Evolutionary conservation across 2,888 invertebrate genomes (phyloP), one percentile per base, ranked within the genome.

Genomic region (Latheticus oryzae): DNA sequence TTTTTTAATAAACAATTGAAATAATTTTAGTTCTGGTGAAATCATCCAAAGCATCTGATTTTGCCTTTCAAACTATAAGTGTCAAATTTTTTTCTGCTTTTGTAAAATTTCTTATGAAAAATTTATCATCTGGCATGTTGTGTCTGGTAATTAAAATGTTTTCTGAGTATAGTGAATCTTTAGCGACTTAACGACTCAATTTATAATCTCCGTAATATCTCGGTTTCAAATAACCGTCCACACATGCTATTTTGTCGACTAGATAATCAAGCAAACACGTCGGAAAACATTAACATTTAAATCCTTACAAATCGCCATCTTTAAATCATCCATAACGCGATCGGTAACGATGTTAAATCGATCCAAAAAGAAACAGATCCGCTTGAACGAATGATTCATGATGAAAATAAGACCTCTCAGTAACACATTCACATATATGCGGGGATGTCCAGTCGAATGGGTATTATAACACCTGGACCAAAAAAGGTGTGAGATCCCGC

Each of bases 321-420:
- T 64, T 75, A 73, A 74, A 75, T 75, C 74, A 75, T 63, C 64
- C 60, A 65, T 62, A 70, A 72, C 70, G 64, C 65, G 73, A 73
- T 70, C 71, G 69, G 71, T 70, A 72, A 72, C 72, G 71, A 71
- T 69, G 69, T 71, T 73, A 71, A 72, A 73, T 73, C 73, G 73
- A 74, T 71, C 67, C 67, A 71, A 69, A 72, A 70, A 69, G 65
- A 68, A 65, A 65, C 64, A 40, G 62, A 61, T 65, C 65, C 62
- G 62, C 63, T 56, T 66, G 63, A 64, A 62, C 63, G 61, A 51
- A 63, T 72, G 72, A 72, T 71, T 71, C 71, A 72, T 69, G 67
- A 55, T 54, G 51, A 60, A 62, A 62, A 68, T 42, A 53, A 53
- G 53, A 52, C 53, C 38, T 57, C 42, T 51, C 42, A 11, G 16